Evolutionary conservation across 2,888 invertebrate species (phyloP).

Genomic region (Drosophila melanocephala): DNA sequence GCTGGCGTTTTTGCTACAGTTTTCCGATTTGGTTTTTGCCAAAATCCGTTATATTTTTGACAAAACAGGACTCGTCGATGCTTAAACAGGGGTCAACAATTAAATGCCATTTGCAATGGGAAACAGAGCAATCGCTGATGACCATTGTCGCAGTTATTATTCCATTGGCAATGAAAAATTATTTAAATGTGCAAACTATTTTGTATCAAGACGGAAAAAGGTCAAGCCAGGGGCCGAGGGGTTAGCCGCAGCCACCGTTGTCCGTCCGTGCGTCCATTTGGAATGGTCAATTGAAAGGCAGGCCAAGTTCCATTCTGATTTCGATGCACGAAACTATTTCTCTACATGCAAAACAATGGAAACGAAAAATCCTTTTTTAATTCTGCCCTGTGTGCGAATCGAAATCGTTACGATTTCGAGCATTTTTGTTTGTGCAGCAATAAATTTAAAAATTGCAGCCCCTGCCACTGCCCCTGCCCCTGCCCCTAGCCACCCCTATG

Average conservation of each 20-base stretch:
- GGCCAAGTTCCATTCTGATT: constrained; percentile 23
- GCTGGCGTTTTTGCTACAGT: constrained; percentile 24
- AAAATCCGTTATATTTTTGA: constrained; percentile 68
- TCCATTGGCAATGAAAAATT: constrained; percentile 71
- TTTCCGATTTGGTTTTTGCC: constrained; percentile 17
- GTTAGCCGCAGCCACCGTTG: constrained; percentile 47
- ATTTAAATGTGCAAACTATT: constrained; percentile 69
- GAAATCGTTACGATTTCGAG: constrained; percentile 66
- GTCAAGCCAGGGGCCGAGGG: constrained; percentile 60
- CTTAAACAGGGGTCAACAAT: constrained; percentile 71
- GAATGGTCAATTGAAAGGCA: constrained; percentile 70
- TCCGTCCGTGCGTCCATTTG: constrained; percentile 31
- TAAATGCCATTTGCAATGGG: constrained; percentile 74
- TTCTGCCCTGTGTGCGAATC: constrained; percentile 46
- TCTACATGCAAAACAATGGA: constrained; percentile 76
- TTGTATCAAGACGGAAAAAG: constrained; percentile 72
- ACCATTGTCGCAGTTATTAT: constrained; percentile 30
- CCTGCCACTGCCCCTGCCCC: constrained; percentile 40
- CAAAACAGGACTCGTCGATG: constrained; percentile 20
- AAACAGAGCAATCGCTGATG: constrained; percentile 43
- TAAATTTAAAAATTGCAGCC: constrained; percentile 67
- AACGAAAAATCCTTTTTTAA: constrained; percentile 52
- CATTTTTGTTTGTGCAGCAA: constrained; percentile 63
- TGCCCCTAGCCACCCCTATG: constrained; percentile 55
- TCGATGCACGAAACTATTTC: constrained; percentile 51